Evolutionary conservation across 2,113 vertebrate species (phyloP), one percentile per base, ranked within the genome.

Genomic region (Sceloporus tristichus): DNA sequence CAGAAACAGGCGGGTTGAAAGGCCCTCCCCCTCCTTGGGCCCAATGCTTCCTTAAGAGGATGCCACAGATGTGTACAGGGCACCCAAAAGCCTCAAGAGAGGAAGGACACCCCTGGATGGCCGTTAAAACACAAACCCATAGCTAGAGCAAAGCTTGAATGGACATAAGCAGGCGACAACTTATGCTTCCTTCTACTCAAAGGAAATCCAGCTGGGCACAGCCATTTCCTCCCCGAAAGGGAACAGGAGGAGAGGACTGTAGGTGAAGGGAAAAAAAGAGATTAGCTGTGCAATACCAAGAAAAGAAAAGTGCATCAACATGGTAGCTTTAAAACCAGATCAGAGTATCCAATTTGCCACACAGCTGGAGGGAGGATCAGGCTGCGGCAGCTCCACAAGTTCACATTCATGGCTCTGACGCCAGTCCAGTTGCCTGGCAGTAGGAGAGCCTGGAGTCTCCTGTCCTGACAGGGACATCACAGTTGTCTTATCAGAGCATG

Each of bases 221-320:
- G 93, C 93, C 89, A 85, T 91, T 91, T 91, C 94, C 86, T 88
- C 11, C 62, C 48, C 34, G 25, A 81, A 81, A 92, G 79, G 83
- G 93, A 81, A 78, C 91, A 81, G 92, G 90, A 90, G 0, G 1
- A 94, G 91, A 93, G 89, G 90, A 92, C 84, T 90, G 94, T 94
- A 92, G 90, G 95, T 92, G 59, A 34, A 34, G 59, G 59, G 94
- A 95, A 42, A 93, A 87, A 95, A 92, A 95, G 93, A 95, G 96
- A 94, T 88, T 89, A 96, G 95, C 94, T 96, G 94, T 95, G 96
- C 95, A 95, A 95, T 92, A 11, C 25, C 68, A 71, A 71, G 27
- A 71, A 71, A 97, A 94, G 95, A 95, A 96, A 87, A 97, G 94
- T 96, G 95, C 96, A 85, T 95, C 93, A 94, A 96, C 16, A 92